Conservation (phyloP, 2,888 invertebrate species). For the Liposcelis brunnea region DNA sequence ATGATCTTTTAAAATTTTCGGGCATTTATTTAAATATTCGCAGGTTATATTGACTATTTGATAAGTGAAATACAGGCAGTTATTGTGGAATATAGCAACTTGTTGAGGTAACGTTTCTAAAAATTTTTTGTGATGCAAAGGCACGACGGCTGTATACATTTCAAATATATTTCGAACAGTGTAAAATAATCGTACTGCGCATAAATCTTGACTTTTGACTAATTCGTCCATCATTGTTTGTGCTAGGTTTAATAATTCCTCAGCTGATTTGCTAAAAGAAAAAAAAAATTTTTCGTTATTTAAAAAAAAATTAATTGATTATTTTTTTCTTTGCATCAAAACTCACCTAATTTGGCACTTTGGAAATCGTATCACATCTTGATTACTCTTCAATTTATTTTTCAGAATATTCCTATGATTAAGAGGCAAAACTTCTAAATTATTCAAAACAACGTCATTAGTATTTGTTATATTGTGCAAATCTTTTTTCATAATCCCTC, state of each 20-base stretch:
- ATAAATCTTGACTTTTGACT: conserved; percentile 35
- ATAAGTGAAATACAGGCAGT: conserved; percentile 76
- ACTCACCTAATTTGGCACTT: conserved; percentile 33
- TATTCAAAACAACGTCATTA: conserved; percentile 14
- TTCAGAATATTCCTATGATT: conserved; percentile 11
- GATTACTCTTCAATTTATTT: conserved; percentile 21
- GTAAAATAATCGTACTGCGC: conserved; percentile 45
- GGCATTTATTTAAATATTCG: conserved; percentile 45
- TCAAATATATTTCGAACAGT: conserved; percentile 57
- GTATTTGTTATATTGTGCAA: conserved; percentile 51
- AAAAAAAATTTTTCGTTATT: neutral
- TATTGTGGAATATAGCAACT: conserved; percentile 76
- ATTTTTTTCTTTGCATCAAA: conserved; percentile 6
- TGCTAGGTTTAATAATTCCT: conserved; percentile 44
- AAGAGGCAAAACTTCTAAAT: neutral
- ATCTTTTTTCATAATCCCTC: conserved; percentile 60
- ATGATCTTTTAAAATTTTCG: conserved; percentile 33
- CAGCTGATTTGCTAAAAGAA: conserved; percentile 27
- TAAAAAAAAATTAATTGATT: no score
- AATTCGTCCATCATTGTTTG: conserved; percentile 50
- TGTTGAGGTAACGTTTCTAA: conserved; percentile 76
- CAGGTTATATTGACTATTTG: conserved; percentile 46
- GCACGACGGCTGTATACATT: conserved; percentile 58
- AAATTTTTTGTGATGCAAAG: conserved; percentile 60
- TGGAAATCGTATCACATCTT: conserved; percentile 29